Conservation (phyloP, 1,140 invertebrate genomes). For the Andricus grossulariae region DNA sequence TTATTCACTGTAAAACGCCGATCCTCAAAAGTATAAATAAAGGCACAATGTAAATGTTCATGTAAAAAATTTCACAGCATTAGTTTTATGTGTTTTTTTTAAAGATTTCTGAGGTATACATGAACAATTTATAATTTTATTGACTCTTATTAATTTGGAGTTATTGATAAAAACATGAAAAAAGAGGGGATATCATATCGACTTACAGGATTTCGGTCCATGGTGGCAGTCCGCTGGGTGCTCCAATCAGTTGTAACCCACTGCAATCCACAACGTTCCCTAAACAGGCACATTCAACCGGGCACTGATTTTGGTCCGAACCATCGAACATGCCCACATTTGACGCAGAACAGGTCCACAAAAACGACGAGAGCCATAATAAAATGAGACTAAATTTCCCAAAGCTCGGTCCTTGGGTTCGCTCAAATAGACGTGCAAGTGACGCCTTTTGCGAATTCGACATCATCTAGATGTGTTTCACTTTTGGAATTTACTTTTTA, state of each 20-base stretch:
- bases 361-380: constrained; percentile 27
- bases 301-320: constrained; percentile 59
- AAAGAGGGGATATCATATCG: background rate
- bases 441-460: constrained; percentile 32
- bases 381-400: constrained; percentile 39
- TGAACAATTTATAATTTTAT: background rate
- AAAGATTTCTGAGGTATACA: background rate
- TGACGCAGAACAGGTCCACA: constrained; percentile 29
- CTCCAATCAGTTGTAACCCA: constrained; percentile 64
- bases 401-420: constrained; percentile 28
- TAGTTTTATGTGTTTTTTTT: too few species aligned
- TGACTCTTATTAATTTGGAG: background rate
- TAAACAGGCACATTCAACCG: constrained; percentile 69
- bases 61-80: too few species aligned
- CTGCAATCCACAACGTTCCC: constrained; percentile 68
- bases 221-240: constrained; percentile 69
- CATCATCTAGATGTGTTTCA: constrained; percentile 6
- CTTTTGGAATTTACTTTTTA: constrained; percentile 36
- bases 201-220: constrained; percentile 72
- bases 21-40: too few species aligned
- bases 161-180: background rate
- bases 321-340: constrained; percentile 28
- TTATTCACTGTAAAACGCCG: too few species aligned
- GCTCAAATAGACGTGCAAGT: constrained; percentile 6
- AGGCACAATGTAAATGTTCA: too few species aligned